Evolutionary conservation across 2,797 vertebrate genomes (phyloP).

Genomic region (Hippopotamyrus pictus): DNA sequence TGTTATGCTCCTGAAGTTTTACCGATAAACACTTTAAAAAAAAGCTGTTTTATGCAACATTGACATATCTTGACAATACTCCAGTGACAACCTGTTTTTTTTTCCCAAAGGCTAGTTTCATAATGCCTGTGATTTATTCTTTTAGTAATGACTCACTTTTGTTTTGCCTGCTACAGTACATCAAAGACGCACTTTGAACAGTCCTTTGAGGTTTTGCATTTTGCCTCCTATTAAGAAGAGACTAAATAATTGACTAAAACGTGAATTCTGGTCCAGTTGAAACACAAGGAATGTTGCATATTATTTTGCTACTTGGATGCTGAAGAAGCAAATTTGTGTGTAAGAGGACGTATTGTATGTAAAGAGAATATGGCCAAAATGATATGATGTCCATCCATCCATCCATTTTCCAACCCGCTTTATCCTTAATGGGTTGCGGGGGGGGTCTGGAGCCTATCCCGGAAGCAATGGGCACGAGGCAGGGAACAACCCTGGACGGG

Average conservation of each 20-base stretch:
- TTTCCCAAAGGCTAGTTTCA: background rate
- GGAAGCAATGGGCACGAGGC: no score
- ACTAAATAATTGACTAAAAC: background rate
- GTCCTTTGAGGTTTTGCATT: slow-evolving; percentile 6
- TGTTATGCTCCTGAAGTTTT: slow-evolving; percentile 12
- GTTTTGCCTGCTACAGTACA: background rate
- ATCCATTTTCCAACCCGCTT: no score
- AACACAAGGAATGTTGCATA: background rate
- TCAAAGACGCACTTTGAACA: slow-evolving; percentile 11
- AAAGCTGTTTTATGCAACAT: slow-evolving; percentile 13
- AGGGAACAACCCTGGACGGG: no score
- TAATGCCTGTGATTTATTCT: slow-evolving; percentile 12
- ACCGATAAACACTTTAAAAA: background rate
- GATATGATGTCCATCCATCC: no score
- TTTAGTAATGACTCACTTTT: slow-evolving; percentile 8
- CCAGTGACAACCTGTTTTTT: background rate
- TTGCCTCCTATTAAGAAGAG: background rate
- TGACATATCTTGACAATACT: slow-evolving; percentile 14
- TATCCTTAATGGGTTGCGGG: no score
- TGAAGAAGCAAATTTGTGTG: background rate
- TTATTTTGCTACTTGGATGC: background rate
- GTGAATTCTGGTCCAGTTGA: background rate
- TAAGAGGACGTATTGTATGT: background rate
- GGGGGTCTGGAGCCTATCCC: no score
- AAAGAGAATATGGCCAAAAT: background rate